Conservation (phyloP, 2,113 vertebrate species). For the Camelus bactrianus region DNA sequence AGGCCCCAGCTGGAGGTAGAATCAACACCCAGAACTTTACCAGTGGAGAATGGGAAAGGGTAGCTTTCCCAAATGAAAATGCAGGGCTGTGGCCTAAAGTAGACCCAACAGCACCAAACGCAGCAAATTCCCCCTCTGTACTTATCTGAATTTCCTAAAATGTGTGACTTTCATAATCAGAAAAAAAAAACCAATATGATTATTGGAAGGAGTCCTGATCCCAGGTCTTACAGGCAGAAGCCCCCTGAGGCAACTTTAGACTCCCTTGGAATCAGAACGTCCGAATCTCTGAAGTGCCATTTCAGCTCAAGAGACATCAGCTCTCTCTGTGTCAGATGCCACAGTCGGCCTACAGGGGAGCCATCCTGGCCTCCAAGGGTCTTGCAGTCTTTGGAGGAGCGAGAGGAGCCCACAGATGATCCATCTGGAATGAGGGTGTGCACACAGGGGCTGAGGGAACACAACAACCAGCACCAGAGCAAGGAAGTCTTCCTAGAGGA, state of each 20-base stretch:
- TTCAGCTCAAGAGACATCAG: neutral
- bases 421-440: neutral
- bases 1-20: neutral
- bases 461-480: neutral
- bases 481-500: constrained; percentile 30
- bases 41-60: neutral
- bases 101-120: neutral
- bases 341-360: neutral
- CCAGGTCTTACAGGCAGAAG: neutral
- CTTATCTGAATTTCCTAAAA: constrained; percentile 26
- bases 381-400: neutral
- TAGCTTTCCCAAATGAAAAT: neutral
- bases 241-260: neutral
- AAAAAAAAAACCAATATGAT: neutral
- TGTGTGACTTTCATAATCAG: neutral
- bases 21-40: neutral
- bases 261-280: neutral
- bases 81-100: neutral
- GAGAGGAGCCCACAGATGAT: neutral
- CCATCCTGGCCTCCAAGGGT: neutral
- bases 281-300: neutral
- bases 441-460: neutral
- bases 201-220: neutral
- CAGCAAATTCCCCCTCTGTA: neutral
- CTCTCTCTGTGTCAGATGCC: neutral